Evolutionary conservation across 2,888 invertebrate species (phyloP).

Genomic region (Geophilus truncorum): DNA sequence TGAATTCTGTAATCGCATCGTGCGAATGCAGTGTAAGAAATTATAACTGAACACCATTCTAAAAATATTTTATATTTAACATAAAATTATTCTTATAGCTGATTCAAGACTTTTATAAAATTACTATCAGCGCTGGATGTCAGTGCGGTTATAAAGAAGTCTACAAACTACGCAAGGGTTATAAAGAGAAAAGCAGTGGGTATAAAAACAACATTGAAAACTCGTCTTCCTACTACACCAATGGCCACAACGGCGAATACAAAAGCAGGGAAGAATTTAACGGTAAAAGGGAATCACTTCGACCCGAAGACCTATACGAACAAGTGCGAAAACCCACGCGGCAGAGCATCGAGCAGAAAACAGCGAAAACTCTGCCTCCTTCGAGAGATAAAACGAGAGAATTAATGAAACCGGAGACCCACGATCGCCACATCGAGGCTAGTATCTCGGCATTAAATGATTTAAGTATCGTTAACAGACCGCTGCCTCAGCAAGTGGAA

Average conservation of each 20-base stretch:
- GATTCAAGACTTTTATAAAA: neutral
- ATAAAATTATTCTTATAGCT: neutral
- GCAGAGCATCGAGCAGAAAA: neutral
- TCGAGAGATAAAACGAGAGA: neutral
- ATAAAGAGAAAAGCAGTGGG: neutral
- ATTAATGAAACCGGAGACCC: neutral
- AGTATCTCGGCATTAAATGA: neutral
- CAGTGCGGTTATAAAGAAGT: neutral
- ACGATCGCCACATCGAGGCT: neutral
- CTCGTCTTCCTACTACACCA: neutral
- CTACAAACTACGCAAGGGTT: neutral
- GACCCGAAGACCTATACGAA: neutral
- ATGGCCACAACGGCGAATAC: neutral
- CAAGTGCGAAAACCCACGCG: neutral
- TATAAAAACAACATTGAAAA: neutral
- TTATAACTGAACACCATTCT: neutral
- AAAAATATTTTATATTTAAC: neutral
- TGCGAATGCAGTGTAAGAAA: constrained; percentile 73
- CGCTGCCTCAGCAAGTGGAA: neutral
- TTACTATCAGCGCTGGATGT: neutral
- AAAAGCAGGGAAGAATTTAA: neutral
- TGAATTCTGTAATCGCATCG: constrained; percentile 78
- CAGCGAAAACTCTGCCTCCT: neutral
- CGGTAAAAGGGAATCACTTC: neutral
- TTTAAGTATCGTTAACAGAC: neutral